A percentile compares a stretch with the other conserved stretches of the same genome.
Conservation (phyloP, 2,888 invertebrate genomes). For the Phortica magna region DNA sequence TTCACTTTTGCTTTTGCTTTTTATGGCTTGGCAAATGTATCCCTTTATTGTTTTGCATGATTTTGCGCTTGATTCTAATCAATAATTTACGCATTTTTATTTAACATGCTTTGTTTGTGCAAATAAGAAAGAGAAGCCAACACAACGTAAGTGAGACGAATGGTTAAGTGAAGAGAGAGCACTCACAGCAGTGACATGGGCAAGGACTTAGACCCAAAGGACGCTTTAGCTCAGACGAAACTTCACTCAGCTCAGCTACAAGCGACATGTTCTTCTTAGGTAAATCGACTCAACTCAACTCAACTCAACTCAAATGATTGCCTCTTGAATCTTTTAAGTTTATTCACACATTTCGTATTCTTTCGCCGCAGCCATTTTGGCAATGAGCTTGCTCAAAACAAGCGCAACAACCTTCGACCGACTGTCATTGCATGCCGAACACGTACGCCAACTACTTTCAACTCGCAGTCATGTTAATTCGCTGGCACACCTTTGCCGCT, state of each 20-base stretch:
- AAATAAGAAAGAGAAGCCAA: background rate
- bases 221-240: slow-evolving; percentile 52
- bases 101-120: slow-evolving; percentile 33
- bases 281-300: too few species aligned
- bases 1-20: slow-evolving; percentile 33
- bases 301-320: too few species aligned
- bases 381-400: background rate
- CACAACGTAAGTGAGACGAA: background rate
- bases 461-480: slow-evolving; percentile 15
- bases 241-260: too few species aligned
- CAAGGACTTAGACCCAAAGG: slow-evolving; percentile 53
- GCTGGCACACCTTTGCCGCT: background rate
- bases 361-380: too few species aligned
- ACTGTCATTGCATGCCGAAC: slow-evolving; percentile 9
- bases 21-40: background rate
- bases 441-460: slow-evolving; percentile 32
- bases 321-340: too few species aligned
- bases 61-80: slow-evolving; percentile 62
- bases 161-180: too few species aligned
- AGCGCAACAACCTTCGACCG: background rate
- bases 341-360: too few species aligned
- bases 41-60: slow-evolving; percentile 46
- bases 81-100: slow-evolving; percentile 71
- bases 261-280: too few species aligned
- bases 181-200: background rate